Conservation (phyloP, 2,113 vertebrate species). For the Macroglossus sobrinus region DNA sequence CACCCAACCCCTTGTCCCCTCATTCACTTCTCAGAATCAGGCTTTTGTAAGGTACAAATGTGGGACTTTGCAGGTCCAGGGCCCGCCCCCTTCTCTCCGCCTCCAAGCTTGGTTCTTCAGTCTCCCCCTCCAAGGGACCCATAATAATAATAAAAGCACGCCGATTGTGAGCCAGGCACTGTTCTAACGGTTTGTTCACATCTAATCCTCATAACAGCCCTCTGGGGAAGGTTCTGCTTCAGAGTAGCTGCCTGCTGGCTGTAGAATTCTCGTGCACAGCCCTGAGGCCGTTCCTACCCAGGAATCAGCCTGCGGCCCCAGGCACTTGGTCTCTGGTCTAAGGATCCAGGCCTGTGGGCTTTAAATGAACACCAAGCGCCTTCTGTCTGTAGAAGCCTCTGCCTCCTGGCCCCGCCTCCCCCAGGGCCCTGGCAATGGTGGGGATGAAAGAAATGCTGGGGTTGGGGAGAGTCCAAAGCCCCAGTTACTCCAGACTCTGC, state of each 20-base stretch:
- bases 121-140: background rate
- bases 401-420: too few relatives aligned
- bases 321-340: background rate
- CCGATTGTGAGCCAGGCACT: background rate
- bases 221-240: background rate
- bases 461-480: fast-evolving
- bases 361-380: background rate
- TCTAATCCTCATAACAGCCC: background rate
- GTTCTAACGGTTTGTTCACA: background rate
- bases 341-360: background rate
- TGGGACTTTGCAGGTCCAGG: background rate
- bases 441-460: background rate
- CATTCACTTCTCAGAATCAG: background rate
- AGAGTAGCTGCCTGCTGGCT: background rate
- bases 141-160: background rate
- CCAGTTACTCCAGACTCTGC: background rate
- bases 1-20: background rate
- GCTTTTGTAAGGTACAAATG: background rate
- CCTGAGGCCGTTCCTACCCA: background rate
- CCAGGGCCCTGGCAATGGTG: background rate
- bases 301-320: background rate
- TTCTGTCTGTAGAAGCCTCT: background rate
- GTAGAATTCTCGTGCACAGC: background rate
- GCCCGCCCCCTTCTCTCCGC: background rate
- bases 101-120: background rate